Evolutionary conservation across 2,888 invertebrate species (phyloP).

Genomic region (Choreutis nemorana): DNA sequence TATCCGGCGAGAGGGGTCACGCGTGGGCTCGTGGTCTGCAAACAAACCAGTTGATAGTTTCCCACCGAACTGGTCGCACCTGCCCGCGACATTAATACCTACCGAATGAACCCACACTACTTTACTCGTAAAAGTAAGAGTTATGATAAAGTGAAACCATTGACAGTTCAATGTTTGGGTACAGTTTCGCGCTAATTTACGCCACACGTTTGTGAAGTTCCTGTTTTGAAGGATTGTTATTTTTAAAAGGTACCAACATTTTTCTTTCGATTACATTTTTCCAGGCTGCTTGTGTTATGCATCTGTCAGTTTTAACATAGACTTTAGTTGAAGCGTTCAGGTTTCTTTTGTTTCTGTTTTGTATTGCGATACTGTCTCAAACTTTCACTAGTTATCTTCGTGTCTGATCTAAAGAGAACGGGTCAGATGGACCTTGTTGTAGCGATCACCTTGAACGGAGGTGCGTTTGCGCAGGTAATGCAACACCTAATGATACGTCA

Average conservation of each 20-base stretch:
- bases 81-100: constrained; percentile 14
- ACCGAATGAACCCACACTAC: constrained; percentile 28
- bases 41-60: constrained; percentile 36
- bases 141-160: constrained; percentile 48
- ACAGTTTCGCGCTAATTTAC: constrained; percentile 14
- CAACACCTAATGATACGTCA: constrained; percentile 14
- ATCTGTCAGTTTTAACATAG: no score
- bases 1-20: constrained; percentile 30
- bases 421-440: constrained; percentile 46
- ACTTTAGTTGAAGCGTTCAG: no score
- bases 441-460: constrained; percentile 33
- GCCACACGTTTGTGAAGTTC: constrained; percentile 6
- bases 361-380: constrained; percentile 14
- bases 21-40: constrained; percentile 13
- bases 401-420: constrained; percentile 43
- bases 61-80: constrained; percentile 24
- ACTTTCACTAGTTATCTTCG: constrained; percentile 44
- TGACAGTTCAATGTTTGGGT: constrained; percentile 11
- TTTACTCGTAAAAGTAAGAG: constrained; percentile 28
- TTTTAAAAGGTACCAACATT: no score
- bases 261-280: no score
- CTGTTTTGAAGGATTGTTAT: constrained; percentile 12
- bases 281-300: no score
- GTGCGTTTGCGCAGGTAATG: constrained; percentile 22
- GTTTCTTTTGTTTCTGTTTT: constrained; percentile 7